Evolutionary conservation across 2,888 invertebrate species (phyloP).

Genomic region (Metalampra italica): DNA sequence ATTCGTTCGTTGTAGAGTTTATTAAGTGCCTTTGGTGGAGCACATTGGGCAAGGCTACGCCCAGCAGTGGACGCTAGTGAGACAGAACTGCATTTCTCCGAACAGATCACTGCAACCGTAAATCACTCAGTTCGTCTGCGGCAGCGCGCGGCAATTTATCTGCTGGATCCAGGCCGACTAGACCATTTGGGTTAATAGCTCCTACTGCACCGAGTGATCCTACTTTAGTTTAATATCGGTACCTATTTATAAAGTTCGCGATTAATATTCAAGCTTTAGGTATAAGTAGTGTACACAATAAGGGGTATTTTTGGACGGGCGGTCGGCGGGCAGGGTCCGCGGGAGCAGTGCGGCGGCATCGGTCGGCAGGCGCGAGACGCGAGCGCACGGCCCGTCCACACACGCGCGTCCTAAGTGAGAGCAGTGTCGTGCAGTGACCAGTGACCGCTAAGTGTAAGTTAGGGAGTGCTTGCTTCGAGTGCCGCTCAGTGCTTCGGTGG

Average conservation of each 20-base stretch:
- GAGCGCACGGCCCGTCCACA: conserved; percentile 18
- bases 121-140: neutral
- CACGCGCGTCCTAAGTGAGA: neutral
- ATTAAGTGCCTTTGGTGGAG: too few species aligned
- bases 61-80: too few species aligned
- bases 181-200: conserved; percentile 38
- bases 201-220: conserved; percentile 24
- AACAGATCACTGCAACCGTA: neutral
- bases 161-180: conserved; percentile 22
- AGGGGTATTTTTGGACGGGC: conserved; percentile 65
- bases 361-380: conserved; percentile 32
- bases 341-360: conserved; percentile 47
- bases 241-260: conserved; percentile 55
- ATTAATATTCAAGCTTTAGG: conserved; percentile 47
- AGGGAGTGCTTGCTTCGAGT: conserved; percentile 57
- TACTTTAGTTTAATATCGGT: conserved; percentile 24
- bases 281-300: conserved; percentile 74
- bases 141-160: conserved; percentile 13
- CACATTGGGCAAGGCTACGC: too few species aligned
- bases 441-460: conserved; percentile 61
- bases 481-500: conserved; percentile 36
- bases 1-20: too few species aligned
- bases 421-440: conserved; percentile 40
- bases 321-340: conserved; percentile 42
- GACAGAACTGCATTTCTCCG: neutral